Conservation (phyloP, 2,797 vertebrate species). For the Sparidentex hasta region DNA sequence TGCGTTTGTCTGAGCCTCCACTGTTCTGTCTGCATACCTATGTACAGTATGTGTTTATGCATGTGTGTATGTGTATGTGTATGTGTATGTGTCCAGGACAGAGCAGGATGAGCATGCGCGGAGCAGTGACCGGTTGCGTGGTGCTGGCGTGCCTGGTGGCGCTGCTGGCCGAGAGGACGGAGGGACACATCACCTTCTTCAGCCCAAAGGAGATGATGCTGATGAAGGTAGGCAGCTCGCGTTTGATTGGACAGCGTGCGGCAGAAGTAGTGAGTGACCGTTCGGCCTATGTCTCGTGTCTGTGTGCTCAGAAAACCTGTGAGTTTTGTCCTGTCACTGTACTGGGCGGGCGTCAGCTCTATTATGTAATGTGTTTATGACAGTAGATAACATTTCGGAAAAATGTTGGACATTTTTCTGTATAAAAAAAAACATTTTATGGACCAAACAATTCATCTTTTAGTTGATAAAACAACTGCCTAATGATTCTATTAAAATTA, state of each 20-base stretch:
- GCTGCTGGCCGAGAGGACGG: conserved; percentile 81
- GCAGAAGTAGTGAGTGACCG: neutral
- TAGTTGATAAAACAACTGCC: neutral
- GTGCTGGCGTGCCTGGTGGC: conserved; percentile 77
- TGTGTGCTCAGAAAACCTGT: neutral
- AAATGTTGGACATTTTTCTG: neutral
- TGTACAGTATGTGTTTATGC: conserved; percentile 2
- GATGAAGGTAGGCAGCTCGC: conserved; percentile 83
- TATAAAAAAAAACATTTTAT: neutral
- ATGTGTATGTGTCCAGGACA: conserved; percentile 53
- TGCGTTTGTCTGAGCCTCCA: neutral
- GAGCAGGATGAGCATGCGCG: conserved; percentile 74
- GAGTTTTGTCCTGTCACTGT: neutral
- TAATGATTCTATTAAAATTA: neutral
- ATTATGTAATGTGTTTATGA: neutral
- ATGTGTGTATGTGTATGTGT: conserved; percentile 22
- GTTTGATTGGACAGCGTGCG: neutral
- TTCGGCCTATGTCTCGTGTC: neutral
- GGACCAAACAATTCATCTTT: neutral
- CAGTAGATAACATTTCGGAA: neutral
- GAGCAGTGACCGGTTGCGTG: conserved; percentile 72
- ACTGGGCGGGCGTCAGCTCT: neutral
- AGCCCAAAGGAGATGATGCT: conserved; percentile 86
- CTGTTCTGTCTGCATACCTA: conserved; percentile 6
- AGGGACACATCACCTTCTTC: conserved; percentile 89